Conservation (phyloP, 2,888 invertebrate species). For the Petrolisthes cinctipes region DNA sequence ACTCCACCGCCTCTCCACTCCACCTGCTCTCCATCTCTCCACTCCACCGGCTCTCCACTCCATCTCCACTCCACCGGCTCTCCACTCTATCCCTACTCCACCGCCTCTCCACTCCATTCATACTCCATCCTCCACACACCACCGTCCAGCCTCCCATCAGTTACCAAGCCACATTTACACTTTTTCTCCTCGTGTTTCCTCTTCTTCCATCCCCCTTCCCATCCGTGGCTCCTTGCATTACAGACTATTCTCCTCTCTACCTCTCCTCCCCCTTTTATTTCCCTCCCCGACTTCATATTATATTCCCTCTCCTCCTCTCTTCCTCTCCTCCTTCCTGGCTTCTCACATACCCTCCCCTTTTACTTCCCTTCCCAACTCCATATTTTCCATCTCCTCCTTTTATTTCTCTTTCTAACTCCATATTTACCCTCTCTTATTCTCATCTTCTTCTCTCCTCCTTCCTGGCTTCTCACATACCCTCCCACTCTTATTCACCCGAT, state of each 20-base stretch:
- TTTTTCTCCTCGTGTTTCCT: background rate
- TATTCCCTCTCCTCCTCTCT: background rate
- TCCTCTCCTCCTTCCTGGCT: background rate
- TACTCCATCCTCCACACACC: background rate
- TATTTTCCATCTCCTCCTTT: background rate
- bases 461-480: background rate
- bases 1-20: background rate
- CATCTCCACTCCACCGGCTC: conserved; percentile 2
- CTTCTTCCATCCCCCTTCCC: background rate
- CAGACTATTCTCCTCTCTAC: background rate
- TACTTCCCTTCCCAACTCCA: too few species aligned
- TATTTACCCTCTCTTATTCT: background rate
- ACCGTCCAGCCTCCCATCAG: background rate
- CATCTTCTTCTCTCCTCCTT: background rate
- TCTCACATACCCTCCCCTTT: too few species aligned
- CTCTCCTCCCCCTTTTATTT: background rate
- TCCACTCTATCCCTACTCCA: too few species aligned
- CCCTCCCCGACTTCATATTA: background rate
- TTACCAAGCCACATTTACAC: background rate
- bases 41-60: conserved; percentile 1
- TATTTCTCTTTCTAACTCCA: background rate
- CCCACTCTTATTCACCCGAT: background rate
- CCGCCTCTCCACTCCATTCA: background rate
- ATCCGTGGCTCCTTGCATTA: background rate
- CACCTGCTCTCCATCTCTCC: too few species aligned